Conservation (phyloP, 1,140 invertebrate genomes). For the Triops longicaudatus region DNA sequence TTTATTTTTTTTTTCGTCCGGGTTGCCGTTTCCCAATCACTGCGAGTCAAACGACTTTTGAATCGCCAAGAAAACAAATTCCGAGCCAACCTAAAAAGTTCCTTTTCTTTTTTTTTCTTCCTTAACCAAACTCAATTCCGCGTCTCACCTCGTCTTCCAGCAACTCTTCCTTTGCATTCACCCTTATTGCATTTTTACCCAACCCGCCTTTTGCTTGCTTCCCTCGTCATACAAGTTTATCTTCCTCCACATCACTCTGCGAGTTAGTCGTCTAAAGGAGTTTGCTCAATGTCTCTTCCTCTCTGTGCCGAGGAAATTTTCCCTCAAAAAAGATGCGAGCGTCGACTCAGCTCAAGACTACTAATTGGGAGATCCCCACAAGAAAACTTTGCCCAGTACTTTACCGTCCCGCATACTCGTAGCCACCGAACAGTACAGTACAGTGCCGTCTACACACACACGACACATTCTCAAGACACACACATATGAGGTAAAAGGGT, state of each 20-base stretch:
- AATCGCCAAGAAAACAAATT: background rate
- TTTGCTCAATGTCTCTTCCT: background rate
- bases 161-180: background rate
- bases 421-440: too few species aligned
- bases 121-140: background rate
- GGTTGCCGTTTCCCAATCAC: background rate
- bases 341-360: background rate
- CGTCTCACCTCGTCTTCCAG: background rate
- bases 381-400: background rate
- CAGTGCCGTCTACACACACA: too few species aligned
- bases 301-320: background rate
- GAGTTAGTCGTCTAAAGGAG: background rate
- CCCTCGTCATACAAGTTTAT: slow-evolving; percentile 4
- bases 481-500: too few species aligned
- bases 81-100: background rate
- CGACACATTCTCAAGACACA: too few species aligned
- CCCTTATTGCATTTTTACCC: background rate
- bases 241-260: background rate
- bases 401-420: too few species aligned
- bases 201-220: too few species aligned
- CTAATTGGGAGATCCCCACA: background rate
- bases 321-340: background rate
- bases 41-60: background rate
- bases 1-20: background rate
- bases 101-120: background rate